Base-by-base conservation (phyloP, 2,797 vertebrate genomes). In the Acanthis flammea region DNA sequence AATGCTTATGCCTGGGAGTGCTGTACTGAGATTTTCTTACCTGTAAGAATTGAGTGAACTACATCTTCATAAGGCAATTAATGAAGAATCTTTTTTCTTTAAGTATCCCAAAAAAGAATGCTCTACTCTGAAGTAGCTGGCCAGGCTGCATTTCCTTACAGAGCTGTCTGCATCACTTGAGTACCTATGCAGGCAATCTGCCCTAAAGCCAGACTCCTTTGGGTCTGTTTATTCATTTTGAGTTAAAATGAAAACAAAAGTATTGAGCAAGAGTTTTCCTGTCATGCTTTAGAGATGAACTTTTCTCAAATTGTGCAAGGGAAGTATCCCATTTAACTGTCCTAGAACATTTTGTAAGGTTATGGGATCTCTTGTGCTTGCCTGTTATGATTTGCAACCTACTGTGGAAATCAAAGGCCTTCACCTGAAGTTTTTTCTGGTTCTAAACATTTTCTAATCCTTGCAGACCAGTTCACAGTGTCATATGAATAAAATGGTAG, bases 231-330 rank as follows among this genome's bases (percentile, higher is more conserved):
- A 70, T 80, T 80, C 48, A 10, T 66, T 90, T 75, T 81, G 51
- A 94, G 58, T 73, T 81, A 75, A 94, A 95, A 86, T 45, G 51
- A 92, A 94, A 96, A 78, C 91, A 96, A 68, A 10, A 4, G 14
- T 84, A 55, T 90, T 96, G 92, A 88, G 94, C 89, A 95, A 95
- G 58, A 87, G 27, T 65, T 88, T 80, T 90, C 72, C 23, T 91
- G 89, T 88, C 73, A 62, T 75, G 78, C 73, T 90, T 96, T 73
- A 67, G 87, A 91, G 81, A 47, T 86, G 75, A 92, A 92, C 47
- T 90, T 88, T 92, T 94, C 68, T 95, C 84, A 93, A 90, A 77
- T 90, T 95, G 58, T 92, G 89, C 89, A 96, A 96, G 89, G 76
- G 31, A 91, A 73, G 37, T 86, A 57, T 68, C 90, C 85, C 19